phyloP scores from a whole-genome alignment of 1,140 invertebrate species.

The Trachymyrmex cornetzi region DNA sequence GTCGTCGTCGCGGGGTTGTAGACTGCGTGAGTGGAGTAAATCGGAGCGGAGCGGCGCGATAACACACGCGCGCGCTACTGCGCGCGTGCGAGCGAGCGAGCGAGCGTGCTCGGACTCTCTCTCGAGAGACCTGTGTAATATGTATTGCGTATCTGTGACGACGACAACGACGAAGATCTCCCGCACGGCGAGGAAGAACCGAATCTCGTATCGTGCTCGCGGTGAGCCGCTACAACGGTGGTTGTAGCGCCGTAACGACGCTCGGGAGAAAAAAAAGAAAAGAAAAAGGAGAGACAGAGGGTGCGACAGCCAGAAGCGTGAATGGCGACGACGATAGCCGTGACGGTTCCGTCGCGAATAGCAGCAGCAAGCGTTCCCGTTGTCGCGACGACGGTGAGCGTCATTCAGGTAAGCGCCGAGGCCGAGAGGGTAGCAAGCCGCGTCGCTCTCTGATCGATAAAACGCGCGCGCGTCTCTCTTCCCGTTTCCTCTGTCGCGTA shows the following conservation, averaged over 20 bases:
- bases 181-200: not conserved
- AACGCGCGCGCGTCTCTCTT: constrained; percentile 26
- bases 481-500: constrained; percentile 20
- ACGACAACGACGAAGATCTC: not conserved
- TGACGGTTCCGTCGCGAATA: not conserved
- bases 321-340: constrained; percentile 5
- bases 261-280: not conserved
- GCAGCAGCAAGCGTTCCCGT: not conserved
- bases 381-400: not conserved
- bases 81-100: not conserved
- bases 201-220: not conserved
- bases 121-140: constrained; percentile 26
- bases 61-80: not conserved
- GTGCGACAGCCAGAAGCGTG: not conserved
- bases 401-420: constrained; percentile 33
- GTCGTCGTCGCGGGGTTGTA: constrained; percentile 65
- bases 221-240: not conserved
- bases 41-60: not conserved
- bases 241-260: constrained; percentile 8
- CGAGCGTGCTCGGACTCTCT: not conserved
- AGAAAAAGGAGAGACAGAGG: not conserved
- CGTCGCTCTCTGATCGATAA: constrained; percentile 50
- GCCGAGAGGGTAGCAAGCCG: constrained; percentile 27
- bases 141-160: constrained; percentile 34
- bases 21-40: constrained; percentile 10